Percentiles rank a stretch among this genome's conserved stretches.
phyloP scores from a whole-genome alignment of 2,888 invertebrate species.

The Chesias legatella region DNA sequence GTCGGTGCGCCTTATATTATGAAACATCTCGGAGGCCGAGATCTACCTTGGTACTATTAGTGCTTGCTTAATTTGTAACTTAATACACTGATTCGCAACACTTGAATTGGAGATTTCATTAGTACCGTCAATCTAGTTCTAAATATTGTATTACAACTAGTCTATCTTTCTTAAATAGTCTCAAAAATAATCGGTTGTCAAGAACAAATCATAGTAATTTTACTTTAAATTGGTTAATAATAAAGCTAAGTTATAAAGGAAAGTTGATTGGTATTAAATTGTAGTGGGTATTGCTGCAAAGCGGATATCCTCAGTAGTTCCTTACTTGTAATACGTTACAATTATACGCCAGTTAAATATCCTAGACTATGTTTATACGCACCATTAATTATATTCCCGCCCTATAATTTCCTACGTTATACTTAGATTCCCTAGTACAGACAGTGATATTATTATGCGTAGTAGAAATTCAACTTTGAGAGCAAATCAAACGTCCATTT shows the following conservation, averaged over 20 bases:
- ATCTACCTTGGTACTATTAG: slow-evolving; percentile 29
- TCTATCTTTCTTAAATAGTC: too few species aligned
- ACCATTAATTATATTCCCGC: slow-evolving; percentile 16
- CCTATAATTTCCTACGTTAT: background rate
- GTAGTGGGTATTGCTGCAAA: background rate
- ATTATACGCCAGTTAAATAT: slow-evolving; percentile 14
- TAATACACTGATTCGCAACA: slow-evolving; percentile 26
- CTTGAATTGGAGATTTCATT: slow-evolving; percentile 10
- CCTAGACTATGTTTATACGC: slow-evolving; percentile 18
- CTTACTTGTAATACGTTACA: slow-evolving; percentile 15
- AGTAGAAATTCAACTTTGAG: background rate
- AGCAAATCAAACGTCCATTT: slow-evolving; percentile 8
- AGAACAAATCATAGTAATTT: too few species aligned
- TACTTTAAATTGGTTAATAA: too few species aligned
- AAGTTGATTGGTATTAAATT: too few species aligned
- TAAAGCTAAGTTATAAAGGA: too few species aligned
- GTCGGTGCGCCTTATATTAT: slow-evolving; percentile 38
- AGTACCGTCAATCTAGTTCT: background rate
- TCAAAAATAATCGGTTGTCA: too few species aligned
- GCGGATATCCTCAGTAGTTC: slow-evolving; percentile 27
- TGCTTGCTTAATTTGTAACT: slow-evolving; percentile 32
- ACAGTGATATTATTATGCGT: too few species aligned
- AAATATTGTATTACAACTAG: too few species aligned
- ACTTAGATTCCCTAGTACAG: too few species aligned
- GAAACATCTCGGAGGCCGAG: slow-evolving; percentile 40